Conservation (phyloP, 2,797 vertebrate genomes). For the Myripristis murdjan region DNA sequence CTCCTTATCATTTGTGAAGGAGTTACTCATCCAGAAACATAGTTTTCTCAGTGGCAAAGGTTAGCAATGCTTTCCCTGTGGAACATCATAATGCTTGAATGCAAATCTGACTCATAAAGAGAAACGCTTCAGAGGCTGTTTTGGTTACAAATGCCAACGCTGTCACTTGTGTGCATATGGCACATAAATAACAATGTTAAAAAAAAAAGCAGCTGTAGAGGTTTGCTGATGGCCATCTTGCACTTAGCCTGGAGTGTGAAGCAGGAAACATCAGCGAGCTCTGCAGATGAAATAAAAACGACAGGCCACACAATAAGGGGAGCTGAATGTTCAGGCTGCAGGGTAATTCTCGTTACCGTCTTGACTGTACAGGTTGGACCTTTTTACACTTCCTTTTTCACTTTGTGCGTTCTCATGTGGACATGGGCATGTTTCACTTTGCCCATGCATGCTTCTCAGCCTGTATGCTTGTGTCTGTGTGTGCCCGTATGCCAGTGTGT, state of each 20-base stretch:
- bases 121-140: conserved; percentile 14
- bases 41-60: conserved; percentile 10
- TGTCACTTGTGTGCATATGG: conserved; percentile 12
- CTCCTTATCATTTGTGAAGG: conserved; percentile 29
- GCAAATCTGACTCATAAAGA: conserved; percentile 41
- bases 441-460: conserved; percentile 18
- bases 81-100: conserved; percentile 13
- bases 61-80: conserved; percentile 31
- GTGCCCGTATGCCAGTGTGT: conserved; percentile 10
- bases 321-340: conserved; percentile 24
- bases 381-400: background rate
- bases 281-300: conserved; percentile 11
- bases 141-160: conserved; percentile 31
- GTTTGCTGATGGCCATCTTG: conserved; percentile 6
- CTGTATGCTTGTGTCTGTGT: conserved; percentile 15
- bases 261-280: background rate
- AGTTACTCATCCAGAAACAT: conserved; percentile 47
- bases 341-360: conserved; percentile 3
- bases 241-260: background rate
- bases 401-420: conserved; percentile 1
- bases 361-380: too few relatives aligned
- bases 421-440: conserved; percentile 7
- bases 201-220: background rate
- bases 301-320: conserved; percentile 18
- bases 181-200: conserved; percentile 10